A percentile compares a stretch with the other conserved stretches of the same genome.
Conservation (phyloP, 1,140 invertebrate genomes). For the roundworm (Caenorhabditis elegans) region DNA sequence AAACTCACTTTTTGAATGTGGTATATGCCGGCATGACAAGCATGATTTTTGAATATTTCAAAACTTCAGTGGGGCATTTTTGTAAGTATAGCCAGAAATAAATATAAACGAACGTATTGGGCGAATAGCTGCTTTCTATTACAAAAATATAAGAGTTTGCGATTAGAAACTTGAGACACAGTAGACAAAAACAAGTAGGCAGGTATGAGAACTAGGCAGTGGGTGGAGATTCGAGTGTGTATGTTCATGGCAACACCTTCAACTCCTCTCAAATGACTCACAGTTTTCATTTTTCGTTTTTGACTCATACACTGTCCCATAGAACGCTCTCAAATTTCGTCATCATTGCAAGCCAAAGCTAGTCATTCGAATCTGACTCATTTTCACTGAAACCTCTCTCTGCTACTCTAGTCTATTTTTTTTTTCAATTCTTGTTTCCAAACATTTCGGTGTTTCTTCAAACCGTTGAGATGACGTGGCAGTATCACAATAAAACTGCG, state of each 20-base stretch:
- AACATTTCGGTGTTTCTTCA: too few species aligned
- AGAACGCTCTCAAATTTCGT: constrained; percentile 6
- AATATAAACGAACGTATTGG: too few species aligned
- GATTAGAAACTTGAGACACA: too few species aligned
- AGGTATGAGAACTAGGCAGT: background rate
- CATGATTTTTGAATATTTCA: too few species aligned
- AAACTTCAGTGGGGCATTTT: too few species aligned
- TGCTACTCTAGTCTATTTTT: background rate
- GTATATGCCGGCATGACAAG: too few species aligned
- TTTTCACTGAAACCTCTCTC: background rate
- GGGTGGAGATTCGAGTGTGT: constrained; percentile 15
- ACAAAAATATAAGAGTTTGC: too few species aligned
- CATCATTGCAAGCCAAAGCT: background rate
- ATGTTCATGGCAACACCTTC: constrained; percentile 24
- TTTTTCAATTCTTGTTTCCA: too few species aligned
- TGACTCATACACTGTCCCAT: constrained; percentile 12
- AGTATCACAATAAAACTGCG: background rate
- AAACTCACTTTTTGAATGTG: too few species aligned
- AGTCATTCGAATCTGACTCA: constrained; percentile 23
- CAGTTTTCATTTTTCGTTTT: background rate
- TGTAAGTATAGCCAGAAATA: too few species aligned
- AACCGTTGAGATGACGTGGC: background rate
- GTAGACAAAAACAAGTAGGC: too few species aligned
- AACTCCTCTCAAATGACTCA: constrained; percentile 10
- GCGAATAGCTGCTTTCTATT: too few species aligned